Percentiles rank a stretch among this genome's conserved stretches.
Conservation (phyloP, 2,888 invertebrate species). For the Ephialtes manifestator region DNA sequence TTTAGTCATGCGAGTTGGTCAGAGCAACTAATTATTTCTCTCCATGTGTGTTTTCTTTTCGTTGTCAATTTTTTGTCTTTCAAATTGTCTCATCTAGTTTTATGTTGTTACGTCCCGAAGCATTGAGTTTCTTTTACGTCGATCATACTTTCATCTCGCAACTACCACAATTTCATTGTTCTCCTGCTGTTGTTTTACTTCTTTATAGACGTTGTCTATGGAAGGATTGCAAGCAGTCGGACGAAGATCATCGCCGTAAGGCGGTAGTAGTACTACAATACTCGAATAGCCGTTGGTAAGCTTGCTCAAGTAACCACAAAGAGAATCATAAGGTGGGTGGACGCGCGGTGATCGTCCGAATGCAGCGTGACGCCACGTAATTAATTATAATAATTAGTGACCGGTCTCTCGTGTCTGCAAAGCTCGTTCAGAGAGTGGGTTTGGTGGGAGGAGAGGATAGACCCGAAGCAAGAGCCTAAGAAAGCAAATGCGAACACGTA, state of each 20-base stretch:
- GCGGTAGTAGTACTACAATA: neutral
- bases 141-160: neutral
- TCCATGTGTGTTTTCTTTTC: too few species aligned
- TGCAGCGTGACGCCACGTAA: slow-evolving; percentile 68
- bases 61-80: neutral
- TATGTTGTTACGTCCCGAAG: neutral
- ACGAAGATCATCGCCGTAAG: neutral
- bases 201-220: neutral
- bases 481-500: slow-evolving; percentile 26
- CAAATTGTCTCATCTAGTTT: neutral
- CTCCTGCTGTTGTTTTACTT: neutral
- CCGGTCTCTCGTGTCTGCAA: slow-evolving; percentile 43
- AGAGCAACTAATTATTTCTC: too few species aligned
- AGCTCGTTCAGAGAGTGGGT: slow-evolving; percentile 32
- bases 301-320: slow-evolving; percentile 45
- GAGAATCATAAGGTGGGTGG: slow-evolving; percentile 73
- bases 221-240: neutral
- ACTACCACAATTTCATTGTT: neutral
- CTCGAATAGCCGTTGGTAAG: slow-evolving; percentile 4
- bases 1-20: too few species aligned
- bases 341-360: slow-evolving; percentile 71
- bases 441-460: slow-evolving; percentile 13
- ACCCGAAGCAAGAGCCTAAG: slow-evolving; percentile 41
- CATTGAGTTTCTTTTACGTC: neutral
- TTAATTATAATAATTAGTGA: slow-evolving; percentile 78